Percentiles rank a stretch among this genome's conserved stretches.
Conservation (phyloP, 2,888 invertebrate species). For the Ommatoiulus sabulosus region DNA sequence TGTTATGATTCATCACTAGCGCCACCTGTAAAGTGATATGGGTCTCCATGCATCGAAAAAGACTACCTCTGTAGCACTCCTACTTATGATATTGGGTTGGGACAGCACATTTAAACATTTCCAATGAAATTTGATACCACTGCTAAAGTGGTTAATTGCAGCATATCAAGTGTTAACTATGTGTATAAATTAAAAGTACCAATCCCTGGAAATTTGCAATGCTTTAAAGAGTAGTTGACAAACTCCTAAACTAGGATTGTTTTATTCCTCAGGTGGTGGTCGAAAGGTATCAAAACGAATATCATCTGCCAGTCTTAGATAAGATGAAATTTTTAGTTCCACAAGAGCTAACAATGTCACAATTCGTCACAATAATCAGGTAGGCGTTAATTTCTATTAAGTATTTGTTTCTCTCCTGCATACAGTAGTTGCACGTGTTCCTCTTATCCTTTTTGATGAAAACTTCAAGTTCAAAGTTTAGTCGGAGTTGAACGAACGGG, state of each 20-base stretch:
- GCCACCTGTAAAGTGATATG: background rate
- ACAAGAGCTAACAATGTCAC: conserved; percentile 89
- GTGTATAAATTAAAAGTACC: too few relatives aligned
- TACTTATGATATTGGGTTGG: too few relatives aligned
- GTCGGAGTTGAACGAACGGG: background rate
- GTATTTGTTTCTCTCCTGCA: background rate
- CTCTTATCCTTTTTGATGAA: background rate
- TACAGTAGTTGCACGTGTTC: background rate
- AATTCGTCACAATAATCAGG: conserved; percentile 88
- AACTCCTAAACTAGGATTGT: too few relatives aligned
- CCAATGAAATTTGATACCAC: too few relatives aligned
- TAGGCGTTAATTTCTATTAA: conserved; percentile 67
- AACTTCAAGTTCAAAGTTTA: background rate
- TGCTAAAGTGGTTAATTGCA: too few relatives aligned
- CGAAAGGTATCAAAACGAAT: conserved; percentile 83
- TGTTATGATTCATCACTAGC: too few relatives aligned
- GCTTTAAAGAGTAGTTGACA: too few relatives aligned
- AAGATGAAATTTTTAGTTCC: conserved; percentile 90
- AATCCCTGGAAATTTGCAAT: too few relatives aligned
- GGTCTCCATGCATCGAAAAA: too few relatives aligned
- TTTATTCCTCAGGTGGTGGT: conserved; percentile 78
- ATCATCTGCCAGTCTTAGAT: conserved; percentile 79
- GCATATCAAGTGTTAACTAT: too few relatives aligned
- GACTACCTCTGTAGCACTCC: too few relatives aligned
- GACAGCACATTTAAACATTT: too few relatives aligned